Evolutionary conservation across 2,888 invertebrate genomes (phyloP).

Genomic region (Machimus rusticus): DNA sequence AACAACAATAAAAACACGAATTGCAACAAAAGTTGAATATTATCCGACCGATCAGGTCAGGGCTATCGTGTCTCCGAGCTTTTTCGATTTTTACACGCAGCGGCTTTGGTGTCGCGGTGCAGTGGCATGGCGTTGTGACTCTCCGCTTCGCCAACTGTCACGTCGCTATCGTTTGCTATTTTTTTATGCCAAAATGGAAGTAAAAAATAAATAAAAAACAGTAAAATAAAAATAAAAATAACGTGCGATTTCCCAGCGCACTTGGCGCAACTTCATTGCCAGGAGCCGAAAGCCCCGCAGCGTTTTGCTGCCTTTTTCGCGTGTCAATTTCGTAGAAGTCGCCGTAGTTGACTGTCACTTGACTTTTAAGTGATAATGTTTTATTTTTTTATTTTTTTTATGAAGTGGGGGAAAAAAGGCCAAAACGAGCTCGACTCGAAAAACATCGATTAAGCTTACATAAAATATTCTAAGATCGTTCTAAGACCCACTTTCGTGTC

Average conservation of each 20-base stretch:
- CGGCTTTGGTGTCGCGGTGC: not conserved
- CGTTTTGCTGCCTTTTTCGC: not conserved
- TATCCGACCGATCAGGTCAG: constrained; percentile 39
- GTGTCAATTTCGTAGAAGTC: not conserved
- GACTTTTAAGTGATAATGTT: constrained; percentile 1
- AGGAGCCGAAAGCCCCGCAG: constrained; percentile 6
- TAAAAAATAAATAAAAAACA: not conserved
- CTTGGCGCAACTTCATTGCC: constrained; percentile 26
- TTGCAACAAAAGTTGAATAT: constrained; percentile 34
- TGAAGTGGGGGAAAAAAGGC: not conserved
- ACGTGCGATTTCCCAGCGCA: constrained; percentile 1
- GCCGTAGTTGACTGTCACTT: constrained; percentile 22
- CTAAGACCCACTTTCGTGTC: constrained; percentile 44
- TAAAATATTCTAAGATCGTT: constrained; percentile 48
- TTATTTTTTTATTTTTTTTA: not conserved
- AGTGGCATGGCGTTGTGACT: not conserved
- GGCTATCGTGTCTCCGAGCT: constrained; percentile 37
- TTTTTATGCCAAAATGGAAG: constrained; percentile 8
- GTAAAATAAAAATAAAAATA: not conserved
- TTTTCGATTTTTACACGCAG: not conserved
- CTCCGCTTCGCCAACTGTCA: constrained; percentile 18
- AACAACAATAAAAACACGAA: constrained; percentile 22
- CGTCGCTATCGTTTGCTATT: constrained; percentile 4
- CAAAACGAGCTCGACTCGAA: not conserved
- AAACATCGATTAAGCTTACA: constrained; percentile 8